These are phyloP conservation scores for Drosophila putrida DNA, from an alignment of 2,888 invertebrate species.

Conservation along the genomic window DNA sequence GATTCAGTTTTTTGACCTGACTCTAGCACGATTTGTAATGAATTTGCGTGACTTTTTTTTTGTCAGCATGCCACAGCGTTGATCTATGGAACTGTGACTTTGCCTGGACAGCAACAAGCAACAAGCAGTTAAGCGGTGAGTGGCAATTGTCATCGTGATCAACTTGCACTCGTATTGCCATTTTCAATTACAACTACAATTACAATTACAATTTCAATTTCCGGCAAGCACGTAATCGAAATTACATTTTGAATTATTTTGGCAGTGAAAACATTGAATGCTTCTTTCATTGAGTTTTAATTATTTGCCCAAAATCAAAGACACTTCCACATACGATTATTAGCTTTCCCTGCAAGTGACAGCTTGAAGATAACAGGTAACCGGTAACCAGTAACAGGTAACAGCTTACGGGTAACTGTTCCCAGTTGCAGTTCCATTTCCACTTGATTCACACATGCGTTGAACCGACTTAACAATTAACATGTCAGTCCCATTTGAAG, in stretches of 20 bases:
- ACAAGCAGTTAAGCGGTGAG: not conserved
- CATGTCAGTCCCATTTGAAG: constrained; percentile 56
- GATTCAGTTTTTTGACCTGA: constrained; percentile 53
- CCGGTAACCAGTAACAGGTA: constrained; percentile 1
- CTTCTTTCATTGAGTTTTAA: constrained; percentile 58
- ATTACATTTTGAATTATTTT: constrained; percentile 66
- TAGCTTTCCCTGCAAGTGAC: constrained; percentile 63
- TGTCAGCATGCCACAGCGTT: constrained; percentile 57
- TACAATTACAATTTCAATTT: constrained; percentile 59
- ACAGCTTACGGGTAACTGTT: constrained; percentile 19
- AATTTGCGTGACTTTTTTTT: constrained; percentile 60
- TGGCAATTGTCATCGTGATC: constrained; percentile 54
- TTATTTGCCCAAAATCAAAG: constrained; percentile 44
- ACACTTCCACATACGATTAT: constrained; percentile 29
- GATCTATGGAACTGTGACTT: constrained; percentile 43
- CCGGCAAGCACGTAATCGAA: constrained; percentile 74
- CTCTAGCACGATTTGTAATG: constrained; percentile 55
- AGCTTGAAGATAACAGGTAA: constrained; percentile 5
- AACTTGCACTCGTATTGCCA: constrained; percentile 26
- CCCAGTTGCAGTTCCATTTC: constrained; percentile 48
- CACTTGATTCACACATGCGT: constrained; percentile 47
- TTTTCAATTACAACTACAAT: constrained; percentile 42
- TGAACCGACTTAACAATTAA: constrained; percentile 60
- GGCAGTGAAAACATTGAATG: constrained; percentile 70
- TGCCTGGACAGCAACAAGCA: constrained; percentile 19